Evolutionary conservation across 2,113 vertebrate species (phyloP).

Genomic region (Cheilinus undulatus): DNA sequence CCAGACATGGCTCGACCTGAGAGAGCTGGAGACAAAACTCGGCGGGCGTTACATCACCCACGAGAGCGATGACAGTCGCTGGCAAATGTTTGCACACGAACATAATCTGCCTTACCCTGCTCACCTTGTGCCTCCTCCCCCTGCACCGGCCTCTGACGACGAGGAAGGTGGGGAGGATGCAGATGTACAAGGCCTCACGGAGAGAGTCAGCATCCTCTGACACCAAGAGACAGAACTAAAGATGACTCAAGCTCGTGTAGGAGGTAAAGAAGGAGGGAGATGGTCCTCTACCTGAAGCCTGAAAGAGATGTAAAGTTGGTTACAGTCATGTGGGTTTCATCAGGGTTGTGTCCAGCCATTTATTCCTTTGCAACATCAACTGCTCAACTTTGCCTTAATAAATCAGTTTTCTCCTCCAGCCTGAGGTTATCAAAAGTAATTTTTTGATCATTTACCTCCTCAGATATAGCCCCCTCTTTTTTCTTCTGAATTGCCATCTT

Average conservation of each 20-base stretch:
- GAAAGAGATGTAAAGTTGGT: constrained; percentile 1
- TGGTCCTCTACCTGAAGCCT: not conserved
- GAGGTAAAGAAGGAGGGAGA: not conserved
- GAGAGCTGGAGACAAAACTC: constrained; percentile 91
- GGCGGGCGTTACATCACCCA: constrained; percentile 92
- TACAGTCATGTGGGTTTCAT: not conserved
- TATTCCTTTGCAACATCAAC: constrained; percentile 18
- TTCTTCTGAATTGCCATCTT: constrained; percentile 29
- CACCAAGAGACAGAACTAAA: constrained; percentile 2
- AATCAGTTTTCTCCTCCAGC: constrained; percentile 28
- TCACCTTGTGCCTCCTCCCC: constrained; percentile 78
- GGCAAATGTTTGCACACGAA: constrained; percentile 87
- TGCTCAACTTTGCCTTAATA: constrained; percentile 27
- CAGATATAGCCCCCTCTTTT: constrained; percentile 21
- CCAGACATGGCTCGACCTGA: constrained; percentile 91
- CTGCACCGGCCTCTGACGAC: constrained; percentile 57
- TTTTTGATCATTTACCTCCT: constrained; percentile 3
- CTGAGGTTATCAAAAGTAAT: constrained; percentile 3
- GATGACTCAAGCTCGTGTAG: constrained; percentile 6
- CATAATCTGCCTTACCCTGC: constrained; percentile 83
- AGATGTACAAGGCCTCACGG: constrained; percentile 89
- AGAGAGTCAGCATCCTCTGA: constrained; percentile 93
- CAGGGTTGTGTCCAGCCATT: constrained; percentile 15
- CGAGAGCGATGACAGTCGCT: constrained; percentile 92
- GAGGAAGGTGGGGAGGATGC: constrained; percentile 79